Evolutionary conservation across 2,888 invertebrate genomes (phyloP), one percentile per base, ranked within the genome.

Genomic region (Melieria crassipennis): DNA sequence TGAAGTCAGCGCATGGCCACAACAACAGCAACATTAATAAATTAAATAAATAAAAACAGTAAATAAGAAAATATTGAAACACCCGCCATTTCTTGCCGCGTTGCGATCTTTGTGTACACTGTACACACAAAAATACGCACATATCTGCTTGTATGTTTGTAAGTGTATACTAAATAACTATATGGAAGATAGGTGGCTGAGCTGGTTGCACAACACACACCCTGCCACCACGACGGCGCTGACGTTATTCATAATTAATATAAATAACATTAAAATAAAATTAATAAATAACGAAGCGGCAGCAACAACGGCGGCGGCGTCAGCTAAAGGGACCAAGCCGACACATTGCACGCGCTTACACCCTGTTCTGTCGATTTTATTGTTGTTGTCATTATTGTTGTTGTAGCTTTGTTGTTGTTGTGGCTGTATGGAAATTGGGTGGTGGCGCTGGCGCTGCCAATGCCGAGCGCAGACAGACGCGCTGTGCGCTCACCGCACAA

Each of bases 401-500:
- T 57, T 66, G 56, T 55, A 56, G 48, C 45, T 65, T 64, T 63
- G 43, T 48, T 57, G 11, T 43, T 57, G 55, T 69, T 57, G 55
- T 57, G 57, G 57, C 48, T 56, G 57, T 58, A 47, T 46, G 46
- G 55, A 52, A 64, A 73, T 62, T 71, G 62, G 63, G 70, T 73
- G 30, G 30, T 30, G 30, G 30, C 30, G 30, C 30, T 30, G 30
- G 30, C 30, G 16, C 16, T 16, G 16, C 16, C 16, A 16, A 16
- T 16, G 16, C 16, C 16, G 16, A 16, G 16, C 16, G 30, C 30
- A 30, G 30, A 30, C 30, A 30, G 30, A 30, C 30, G 30, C 30
- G 30, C 30, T 30, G 30, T 30, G 30, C 58, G 65, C 45, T 56
- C 64, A 74, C 75, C 79, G 78, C 79, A 72, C 76, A 78, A 82